Percentiles rank a stretch among this genome's conserved stretches.
phyloP scores from a whole-genome alignment of 2,113 vertebrate genomes.

The Fulmarus glacialis region DNA sequence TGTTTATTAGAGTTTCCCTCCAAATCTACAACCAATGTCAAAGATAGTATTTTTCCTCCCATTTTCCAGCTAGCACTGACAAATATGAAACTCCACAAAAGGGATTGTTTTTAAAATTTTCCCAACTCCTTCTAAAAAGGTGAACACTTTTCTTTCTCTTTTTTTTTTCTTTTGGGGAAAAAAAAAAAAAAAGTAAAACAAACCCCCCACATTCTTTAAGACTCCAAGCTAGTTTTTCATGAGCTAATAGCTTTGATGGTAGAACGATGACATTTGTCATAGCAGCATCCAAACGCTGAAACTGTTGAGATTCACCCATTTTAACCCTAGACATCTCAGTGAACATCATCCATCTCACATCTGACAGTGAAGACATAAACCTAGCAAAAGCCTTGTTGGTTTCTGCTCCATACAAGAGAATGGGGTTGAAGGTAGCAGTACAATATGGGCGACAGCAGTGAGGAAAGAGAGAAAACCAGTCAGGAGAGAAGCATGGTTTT shows the following conservation, averaged over 20 bases:
- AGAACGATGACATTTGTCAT: background rate
- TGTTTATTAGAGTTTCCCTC: background rate
- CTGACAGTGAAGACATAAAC: background rate
- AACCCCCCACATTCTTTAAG: background rate
- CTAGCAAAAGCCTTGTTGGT: constrained; percentile 54
- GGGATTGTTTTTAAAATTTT: background rate
- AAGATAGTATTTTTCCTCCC: background rate
- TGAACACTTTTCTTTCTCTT: background rate
- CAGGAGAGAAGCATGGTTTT: background rate
- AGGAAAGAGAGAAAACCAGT: background rate
- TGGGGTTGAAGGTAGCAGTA: background rate
- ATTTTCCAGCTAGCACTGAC: background rate
- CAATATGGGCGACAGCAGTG: background rate
- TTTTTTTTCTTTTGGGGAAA: background rate
- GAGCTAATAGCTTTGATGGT: background rate
- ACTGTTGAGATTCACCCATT: constrained; percentile 57
- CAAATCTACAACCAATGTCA: background rate
- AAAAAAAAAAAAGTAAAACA: background rate
- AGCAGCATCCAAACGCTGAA: constrained; percentile 11
- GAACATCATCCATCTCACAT: constrained; percentile 47
- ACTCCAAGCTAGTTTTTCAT: background rate
- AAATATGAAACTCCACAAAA: background rate
- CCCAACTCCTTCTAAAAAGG: background rate
- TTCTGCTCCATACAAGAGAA: constrained; percentile 72
- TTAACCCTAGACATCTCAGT: constrained; percentile 23